Base-by-base conservation (phyloP, 2,888 invertebrate species). In the Melanotus villosus region DNA sequence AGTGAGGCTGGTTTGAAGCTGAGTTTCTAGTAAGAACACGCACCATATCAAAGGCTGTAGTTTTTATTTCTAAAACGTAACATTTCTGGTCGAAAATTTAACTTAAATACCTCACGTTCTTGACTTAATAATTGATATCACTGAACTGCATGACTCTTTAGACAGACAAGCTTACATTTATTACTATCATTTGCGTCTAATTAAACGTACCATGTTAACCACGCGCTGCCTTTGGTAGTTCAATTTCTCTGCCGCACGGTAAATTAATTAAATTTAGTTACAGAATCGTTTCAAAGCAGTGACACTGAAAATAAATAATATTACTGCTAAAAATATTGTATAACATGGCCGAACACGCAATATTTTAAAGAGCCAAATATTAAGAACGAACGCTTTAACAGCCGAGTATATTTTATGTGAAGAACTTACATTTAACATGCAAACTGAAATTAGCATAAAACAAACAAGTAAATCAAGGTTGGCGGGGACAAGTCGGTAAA, bases 401-500 rank as follows among this genome's bases (percentile, higher is more conserved):
- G 71, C 73, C 54, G 66, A 74, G 73, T 65, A 72, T 74, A 74
- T 72, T 73, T 74, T 73, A 74, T 71, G 70, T 54, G 69, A 68
- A 69, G 70, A 71, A 65, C 68, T 73, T 71, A 73, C 75, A 76
- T 77, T 75, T 71, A 73, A 75, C 75, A 77, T 77, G 76, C 74
- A 71, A 75, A 73, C 65, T 54, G 68, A 71, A 74, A 77, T 77
- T 76, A 77, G 73, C 77, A 77, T 77, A 77, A 77, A 76, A 74
- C 76, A 76, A 77, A 77, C 77, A 76, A 74, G 77, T 77, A 76
- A 76, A 76, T 77, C 76, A 77, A 76, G 76, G 74, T 71, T 70
- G 72, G 65, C 71, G 56, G 70, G 60, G 65, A 70, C 70, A 70
- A 56, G 65, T 70, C 65, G 60, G 70, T 60, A 65, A 65, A 65